Base-by-base conservation (phyloP, 2,888 invertebrate species). In the Lasioglossum calceatum region DNA sequence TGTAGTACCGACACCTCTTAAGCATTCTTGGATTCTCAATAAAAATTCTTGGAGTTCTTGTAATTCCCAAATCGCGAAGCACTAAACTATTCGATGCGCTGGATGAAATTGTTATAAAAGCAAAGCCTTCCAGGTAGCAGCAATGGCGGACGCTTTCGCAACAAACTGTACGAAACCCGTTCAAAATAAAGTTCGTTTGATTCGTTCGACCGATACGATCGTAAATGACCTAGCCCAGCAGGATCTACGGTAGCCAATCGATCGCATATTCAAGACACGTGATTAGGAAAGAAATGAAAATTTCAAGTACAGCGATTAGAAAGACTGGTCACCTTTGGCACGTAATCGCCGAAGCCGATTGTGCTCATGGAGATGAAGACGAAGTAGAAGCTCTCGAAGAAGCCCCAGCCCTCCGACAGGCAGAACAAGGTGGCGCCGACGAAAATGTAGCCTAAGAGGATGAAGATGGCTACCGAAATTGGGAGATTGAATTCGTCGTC, bases 351-450 rank as follows among this genome's bases (percentile, higher is more conserved):
- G 92, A 99, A 98, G n/a, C 99, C 99, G 83, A 99, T 99, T 0
- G 99, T 99, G 1, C 98, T 98, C 97, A 99, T 98, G 0, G 99
- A 99, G 92, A 99, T 98, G 94, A 99, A 99, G 7, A 99, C 98
- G 95, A 99, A 99, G 95, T 99, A 99, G 95, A 99, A 98, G 0
- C 99, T 97, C 85, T 98, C 98, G 92, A 99, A 98, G 95, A 98
- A 98, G n/a, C 96, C 96, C 99, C 99, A 99, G 0, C 96, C 96
- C 95, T 98, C 98, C 96, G 97, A 97, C 27, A 97, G 94, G 58
- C 96, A 97, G 93, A 98, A 99, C 0, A 98, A 97, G 1, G 97
- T 96, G 0, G 98, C 98, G 0, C 99, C 99, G 27, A 98, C 95
- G 84, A 99, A 96, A 72, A 99, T 98, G 95, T 99, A 99, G 0